Percentiles rank a stretch among this genome's conserved stretches.
phyloP scores from a whole-genome alignment of 2,888 invertebrate species.

The Dichetophora obliterata region DNA sequence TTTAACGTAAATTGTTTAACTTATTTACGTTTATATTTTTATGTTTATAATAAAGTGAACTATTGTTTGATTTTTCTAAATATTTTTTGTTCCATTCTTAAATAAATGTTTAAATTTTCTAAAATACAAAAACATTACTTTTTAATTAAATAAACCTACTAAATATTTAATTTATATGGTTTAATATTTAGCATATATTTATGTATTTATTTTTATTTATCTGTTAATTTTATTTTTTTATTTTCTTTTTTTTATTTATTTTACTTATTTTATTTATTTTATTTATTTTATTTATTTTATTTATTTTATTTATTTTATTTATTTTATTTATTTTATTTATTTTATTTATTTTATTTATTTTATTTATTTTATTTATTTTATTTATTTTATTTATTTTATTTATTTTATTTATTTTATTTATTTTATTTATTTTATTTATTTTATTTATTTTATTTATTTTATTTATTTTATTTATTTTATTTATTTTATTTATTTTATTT shows the following conservation, averaged over 20 bases:
- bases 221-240: neutral
- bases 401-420: constrained; percentile 6
- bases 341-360: neutral
- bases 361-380: neutral
- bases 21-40: no score
- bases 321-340: neutral
- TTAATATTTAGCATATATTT: constrained; percentile 7
- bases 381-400: neutral
- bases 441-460: neutral
- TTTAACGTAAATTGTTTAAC: neutral
- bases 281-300: constrained; percentile 2
- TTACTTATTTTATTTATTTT: no score
- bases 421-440: neutral
- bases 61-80: no score
- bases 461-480: neutral
- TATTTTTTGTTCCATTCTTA: no score
- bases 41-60: no score
- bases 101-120: no score
- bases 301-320: neutral
- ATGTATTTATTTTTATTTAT: constrained; percentile 14
- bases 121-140: no score
- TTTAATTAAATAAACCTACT: no score
- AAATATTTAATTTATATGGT: neutral
- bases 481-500: constrained; percentile 13
- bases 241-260: neutral